Conservation (phyloP, 1,140 invertebrate genomes). For the Drosophila bocqueti region DNA sequence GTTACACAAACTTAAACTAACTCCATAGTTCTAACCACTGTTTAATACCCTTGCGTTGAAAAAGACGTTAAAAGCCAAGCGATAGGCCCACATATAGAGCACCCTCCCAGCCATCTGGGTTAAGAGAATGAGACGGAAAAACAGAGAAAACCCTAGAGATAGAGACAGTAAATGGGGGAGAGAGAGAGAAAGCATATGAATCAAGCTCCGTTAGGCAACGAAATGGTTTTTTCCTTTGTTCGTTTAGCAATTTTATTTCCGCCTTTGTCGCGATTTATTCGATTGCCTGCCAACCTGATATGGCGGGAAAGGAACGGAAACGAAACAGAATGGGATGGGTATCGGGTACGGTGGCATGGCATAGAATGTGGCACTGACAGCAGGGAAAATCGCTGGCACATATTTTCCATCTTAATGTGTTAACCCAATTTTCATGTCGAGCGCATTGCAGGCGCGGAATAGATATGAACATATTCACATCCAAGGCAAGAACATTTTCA, state of each 20-base stretch:
- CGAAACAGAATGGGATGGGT: conserved; percentile 14
- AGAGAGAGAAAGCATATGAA: conserved; percentile 9
- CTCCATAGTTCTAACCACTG: conserved; percentile 38
- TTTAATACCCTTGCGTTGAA: conserved; percentile 33
- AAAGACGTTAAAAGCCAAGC: conserved; percentile 65
- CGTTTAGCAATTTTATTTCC: conserved; percentile 80
- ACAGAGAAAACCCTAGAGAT: background rate
- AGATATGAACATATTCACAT: conserved; percentile 7
- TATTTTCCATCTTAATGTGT: conserved; percentile 71
- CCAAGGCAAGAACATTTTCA: conserved; percentile 23
- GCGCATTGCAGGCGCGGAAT: conserved; percentile 35
- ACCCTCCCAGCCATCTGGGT: conserved; percentile 5
- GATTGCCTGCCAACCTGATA: conserved; percentile 75
- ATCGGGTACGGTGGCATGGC: background rate
- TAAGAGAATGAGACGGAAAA: background rate
- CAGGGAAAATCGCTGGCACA: conserved; percentile 34
- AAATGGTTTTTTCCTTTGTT: conserved; percentile 66
- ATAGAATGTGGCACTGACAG: conserved; percentile 49
- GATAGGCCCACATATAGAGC: conserved; percentile 58
- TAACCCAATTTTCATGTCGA: conserved; percentile 78
- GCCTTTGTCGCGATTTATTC: conserved; percentile 80
- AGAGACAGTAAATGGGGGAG: background rate
- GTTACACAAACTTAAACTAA: background rate
- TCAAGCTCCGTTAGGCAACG: conserved; percentile 35
- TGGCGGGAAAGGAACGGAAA: conserved; percentile 26